Base-by-base conservation (phyloP, 2,113 vertebrate genomes). In the Harpagus bidentatus region DNA sequence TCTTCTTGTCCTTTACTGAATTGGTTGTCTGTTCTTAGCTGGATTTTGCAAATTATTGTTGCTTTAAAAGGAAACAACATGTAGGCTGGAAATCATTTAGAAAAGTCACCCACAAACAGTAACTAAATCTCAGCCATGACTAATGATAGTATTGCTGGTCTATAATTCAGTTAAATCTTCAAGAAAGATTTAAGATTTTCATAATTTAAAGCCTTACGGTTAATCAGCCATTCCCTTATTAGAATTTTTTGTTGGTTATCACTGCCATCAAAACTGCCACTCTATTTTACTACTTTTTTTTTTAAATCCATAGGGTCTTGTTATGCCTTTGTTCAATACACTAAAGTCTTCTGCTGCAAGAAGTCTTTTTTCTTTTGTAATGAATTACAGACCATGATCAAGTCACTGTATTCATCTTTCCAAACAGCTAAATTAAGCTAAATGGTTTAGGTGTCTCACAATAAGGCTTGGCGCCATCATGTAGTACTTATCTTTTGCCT, bases 41-140 rank as follows among this genome's bases (percentile, higher is more conserved):
- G 71, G 18, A 80, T 93, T 88, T 92, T 94, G 90, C 86, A 85
- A 78, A 81, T 97, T 82, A 53, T 74, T 6, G 4, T 71, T 90
- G 82, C 90, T 94, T 90, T 96, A 88, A 94, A 95, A 93, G 79
- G 88, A 81, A 95, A 88, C 67, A 74, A 69, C 77, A 50, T 26
- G 95, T 94, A 93, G 94, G 95, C 92, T 96, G 90, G 79, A 94
- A 96, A 74, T 92, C 2, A 71, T 94, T 92, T 97, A 63, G 85
- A 94, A 92, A 66, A 97, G 71, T 95, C 93, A 92, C 85, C 88
- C 85, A 88, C 96, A 95, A 94, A 93, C 85, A 90, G 73, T 90
- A 95, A 91, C 66, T 77, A 59, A 81, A 90, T 95, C 96, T 96
- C 80, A 93, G 72, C 63, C 0, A 0, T 96, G 88, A 94, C 93